Evolutionary conservation across 2,888 invertebrate species (phyloP), one percentile per base, ranked within the genome.

Genomic region (Amorpha juglandis): DNA sequence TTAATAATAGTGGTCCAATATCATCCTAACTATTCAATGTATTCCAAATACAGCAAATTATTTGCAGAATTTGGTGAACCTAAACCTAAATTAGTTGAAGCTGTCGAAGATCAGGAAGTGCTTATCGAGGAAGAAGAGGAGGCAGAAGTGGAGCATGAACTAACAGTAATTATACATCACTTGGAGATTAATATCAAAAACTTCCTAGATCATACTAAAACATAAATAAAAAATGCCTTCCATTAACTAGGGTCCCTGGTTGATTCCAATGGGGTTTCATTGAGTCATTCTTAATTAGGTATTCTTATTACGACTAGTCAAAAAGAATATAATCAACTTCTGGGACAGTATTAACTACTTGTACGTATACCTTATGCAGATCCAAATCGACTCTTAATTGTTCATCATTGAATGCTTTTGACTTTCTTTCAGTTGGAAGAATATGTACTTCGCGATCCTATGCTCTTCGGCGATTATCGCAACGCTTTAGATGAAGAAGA

Each of bases 401-500:
- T 8, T 38, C 7, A 38, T 38, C 38, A 38, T 38, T 38, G 9
- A 38, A 38, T 38, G 38, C 38, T 38, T n/a, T n/a, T 38, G 9
- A 38, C 2, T 38, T 7, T 38, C 38, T 38, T 71, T 16, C 73
- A 93, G 93, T 62, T 94, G 50, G 90, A 92, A 71, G 96, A 97
- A 55, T 97, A 97, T 81, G 95, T 95, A 0, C 91, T 97, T 76
- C 94, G 97, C 14, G 96, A 98, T 87, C 98, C 98, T 0, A 79
- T 98, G 63, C 91, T 98, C 0, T 98, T 96, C 81, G 98, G 98
- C 0, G 98, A 98, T 82, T 98, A 97, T 78, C 94, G 98, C 55
- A 98, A 98, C 78, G 97, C 98, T 0, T 91, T 97, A 38, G 96
- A 97, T 71, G 97, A 97, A 78, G 95, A 95, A 0, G 97, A 97